These are phyloP conservation scores for Manis pentadactyla DNA, from an alignment of 2,797 vertebrate species.

Conservation along the genomic window DNA sequence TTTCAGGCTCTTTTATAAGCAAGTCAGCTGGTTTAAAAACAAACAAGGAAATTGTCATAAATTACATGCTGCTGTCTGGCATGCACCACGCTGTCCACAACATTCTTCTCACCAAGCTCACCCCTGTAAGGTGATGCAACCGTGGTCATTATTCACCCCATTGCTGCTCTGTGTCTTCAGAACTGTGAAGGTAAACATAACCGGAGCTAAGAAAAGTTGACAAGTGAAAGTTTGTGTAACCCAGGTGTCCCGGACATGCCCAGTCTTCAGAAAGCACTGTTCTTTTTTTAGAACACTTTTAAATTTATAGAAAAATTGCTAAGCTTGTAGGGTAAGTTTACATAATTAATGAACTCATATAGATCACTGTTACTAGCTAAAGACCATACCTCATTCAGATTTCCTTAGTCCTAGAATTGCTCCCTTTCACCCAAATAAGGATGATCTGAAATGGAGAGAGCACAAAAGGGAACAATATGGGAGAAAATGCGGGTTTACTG, in stretches of 20 bases:
- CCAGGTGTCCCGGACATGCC: background rate
- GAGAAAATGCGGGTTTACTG: background rate
- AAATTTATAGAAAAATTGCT: background rate
- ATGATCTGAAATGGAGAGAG: background rate
- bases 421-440: background rate
- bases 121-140: background rate
- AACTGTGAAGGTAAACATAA: slow-evolving; percentile 47
- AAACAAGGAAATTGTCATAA: slow-evolving; percentile 60
- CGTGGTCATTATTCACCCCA: slow-evolving; percentile 30
- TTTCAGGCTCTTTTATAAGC: slow-evolving; percentile 12
- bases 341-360: background rate
- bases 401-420: background rate
- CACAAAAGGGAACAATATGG: background rate
- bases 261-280: background rate
- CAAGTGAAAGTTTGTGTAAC: background rate
- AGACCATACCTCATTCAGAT: background rate
- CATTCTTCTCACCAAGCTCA: background rate
- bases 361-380: background rate
- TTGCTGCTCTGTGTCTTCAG: slow-evolving; percentile 52
- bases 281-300: background rate
- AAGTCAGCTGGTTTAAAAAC: slow-evolving; percentile 60
- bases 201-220: slow-evolving; percentile 37
- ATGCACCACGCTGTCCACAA: background rate
- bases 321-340: background rate
- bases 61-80: slow-evolving; percentile 34